Evolutionary conservation across 2,888 invertebrate genomes (phyloP).

Genomic region (Folsomia manolachei): DNA sequence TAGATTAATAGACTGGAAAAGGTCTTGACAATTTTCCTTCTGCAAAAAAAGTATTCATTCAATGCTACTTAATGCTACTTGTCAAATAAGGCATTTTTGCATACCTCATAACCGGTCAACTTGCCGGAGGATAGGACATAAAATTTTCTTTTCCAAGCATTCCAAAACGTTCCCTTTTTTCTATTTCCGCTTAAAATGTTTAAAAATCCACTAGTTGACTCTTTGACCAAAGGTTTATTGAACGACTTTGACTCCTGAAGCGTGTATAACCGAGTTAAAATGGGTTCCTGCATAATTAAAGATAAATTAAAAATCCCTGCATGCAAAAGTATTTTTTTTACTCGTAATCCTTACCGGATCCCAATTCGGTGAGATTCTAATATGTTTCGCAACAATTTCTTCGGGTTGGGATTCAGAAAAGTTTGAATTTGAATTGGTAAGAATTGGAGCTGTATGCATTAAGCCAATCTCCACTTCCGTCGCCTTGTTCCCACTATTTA

Average conservation of each 20-base stretch:
- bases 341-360: constrained; percentile 41
- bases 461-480: too few relatives aligned
- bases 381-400: constrained; percentile 48
- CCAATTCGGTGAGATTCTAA: constrained; percentile 49
- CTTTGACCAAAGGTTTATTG: constrained; percentile 20
- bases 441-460: background rate
- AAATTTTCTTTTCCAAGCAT: constrained; percentile 61
- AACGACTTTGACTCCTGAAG: constrained; percentile 41
- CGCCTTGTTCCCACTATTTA: background rate
- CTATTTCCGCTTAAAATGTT: constrained; percentile 52
- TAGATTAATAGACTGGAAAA: constrained; percentile 56
- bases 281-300: constrained; percentile 37
- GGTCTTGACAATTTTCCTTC: constrained; percentile 55
- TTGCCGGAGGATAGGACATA: constrained; percentile 52
- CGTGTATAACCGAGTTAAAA: constrained; percentile 41
- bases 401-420: constrained; percentile 25
- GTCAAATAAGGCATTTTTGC: too few relatives aligned
- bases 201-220: constrained; percentile 43
- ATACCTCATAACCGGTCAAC: constrained; percentile 46
- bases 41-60: constrained; percentile 43
- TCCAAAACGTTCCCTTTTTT: constrained; percentile 60
- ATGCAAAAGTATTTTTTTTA: background rate
- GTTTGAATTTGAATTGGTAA: background rate
- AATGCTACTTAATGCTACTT: background rate
- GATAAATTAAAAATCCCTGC: background rate